Evolutionary conservation across 2,797 vertebrate genomes (phyloP).

Genomic region (Macroramphosus scolopax): DNA sequence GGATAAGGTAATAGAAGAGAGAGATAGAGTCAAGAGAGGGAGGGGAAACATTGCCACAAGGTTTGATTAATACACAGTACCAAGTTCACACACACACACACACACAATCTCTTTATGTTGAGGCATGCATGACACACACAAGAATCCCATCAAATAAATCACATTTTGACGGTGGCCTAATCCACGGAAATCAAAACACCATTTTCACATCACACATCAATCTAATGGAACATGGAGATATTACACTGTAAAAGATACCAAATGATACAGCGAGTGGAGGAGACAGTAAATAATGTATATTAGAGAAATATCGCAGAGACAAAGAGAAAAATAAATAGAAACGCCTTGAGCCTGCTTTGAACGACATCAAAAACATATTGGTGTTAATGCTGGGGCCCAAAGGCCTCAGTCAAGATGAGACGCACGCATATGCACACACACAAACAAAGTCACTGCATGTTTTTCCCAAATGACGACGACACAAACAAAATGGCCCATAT

Average conservation of each 20-base stretch:
- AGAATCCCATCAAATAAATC: conserved; percentile 28
- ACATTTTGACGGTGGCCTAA: conserved; percentile 14
- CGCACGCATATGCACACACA: background rate
- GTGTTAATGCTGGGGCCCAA: conserved; percentile 47
- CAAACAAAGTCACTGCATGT: conserved; percentile 2
- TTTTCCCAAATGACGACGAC: conserved; percentile 39
- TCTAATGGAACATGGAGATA: too few species aligned
- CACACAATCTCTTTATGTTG: too few species aligned
- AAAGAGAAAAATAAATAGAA: conserved; percentile 27
- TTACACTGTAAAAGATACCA: too few species aligned
- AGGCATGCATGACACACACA: conserved; percentile 13
- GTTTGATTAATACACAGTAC: conserved; percentile 53
- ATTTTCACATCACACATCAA: too few species aligned
- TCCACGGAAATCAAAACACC: conserved; percentile 6
- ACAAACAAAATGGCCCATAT: conserved; percentile 61
- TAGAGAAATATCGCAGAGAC: conserved; percentile 28
- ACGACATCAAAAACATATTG: conserved; percentile 62
- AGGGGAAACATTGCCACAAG: too few species aligned
- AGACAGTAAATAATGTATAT: conserved; percentile 43
- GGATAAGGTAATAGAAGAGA: conserved; percentile 13
- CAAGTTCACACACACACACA: too few species aligned
- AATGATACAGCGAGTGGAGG: too few species aligned
- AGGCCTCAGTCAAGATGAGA: conserved; percentile 31
- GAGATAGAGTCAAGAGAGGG: conserved; percentile 27
- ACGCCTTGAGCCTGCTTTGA: conserved; percentile 56